Base-by-base conservation (phyloP, 2,888 invertebrate species). In the Carpatolechia fugitivella region DNA sequence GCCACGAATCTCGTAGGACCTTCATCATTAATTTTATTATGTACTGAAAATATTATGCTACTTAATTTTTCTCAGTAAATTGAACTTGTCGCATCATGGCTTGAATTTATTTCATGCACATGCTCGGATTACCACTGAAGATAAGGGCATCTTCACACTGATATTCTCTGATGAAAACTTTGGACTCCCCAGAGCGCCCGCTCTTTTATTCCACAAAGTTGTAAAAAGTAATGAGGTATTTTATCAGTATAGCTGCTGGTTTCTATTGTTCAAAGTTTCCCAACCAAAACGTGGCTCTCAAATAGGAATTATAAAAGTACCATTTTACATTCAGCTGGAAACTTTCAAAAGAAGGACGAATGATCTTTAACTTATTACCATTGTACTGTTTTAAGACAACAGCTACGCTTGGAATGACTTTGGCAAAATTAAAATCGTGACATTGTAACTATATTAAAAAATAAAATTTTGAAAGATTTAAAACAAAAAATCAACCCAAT, bases 181-280 rank as follows among this genome's bases (percentile, higher is more conserved):
- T 65, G 65, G 68, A 64, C 70, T 75, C 76, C 74, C 76, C 60
- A 58, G 72, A 73, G 72, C 68, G 65, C 68, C 70, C 70, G 76
- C 66, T 71, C 72, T 76, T 82, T 82, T 79, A 80, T 82, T 82
- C 78, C 73, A 70, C 65, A 64, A 72, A 77, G 82, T 76, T 77
- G 75, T 84, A 82, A 85, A 84, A 82, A 79, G 78, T 81, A 82
- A 84, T 79, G 82, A 82, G 78, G 69, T 81, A 81, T 80, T 83
- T 79, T 78, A 81, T 80, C 70, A 78, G 72, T 70, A 70, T 69
- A 62, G 74, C 73, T 20, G 41, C 69, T 73, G 66, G 64, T 68
- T 71, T 68, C 70, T 70, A 75, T 77, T 78, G 76, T 78, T 74
- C 69, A 62, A 70, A 72, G 63, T 72, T 74, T 69, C 58, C 63